Percentiles rank a stretch among this genome's conserved stretches.
Evolutionary conservation across 2,797 vertebrate genomes (phyloP).

Genomic region (Alcedo quadribrachys): DNA sequence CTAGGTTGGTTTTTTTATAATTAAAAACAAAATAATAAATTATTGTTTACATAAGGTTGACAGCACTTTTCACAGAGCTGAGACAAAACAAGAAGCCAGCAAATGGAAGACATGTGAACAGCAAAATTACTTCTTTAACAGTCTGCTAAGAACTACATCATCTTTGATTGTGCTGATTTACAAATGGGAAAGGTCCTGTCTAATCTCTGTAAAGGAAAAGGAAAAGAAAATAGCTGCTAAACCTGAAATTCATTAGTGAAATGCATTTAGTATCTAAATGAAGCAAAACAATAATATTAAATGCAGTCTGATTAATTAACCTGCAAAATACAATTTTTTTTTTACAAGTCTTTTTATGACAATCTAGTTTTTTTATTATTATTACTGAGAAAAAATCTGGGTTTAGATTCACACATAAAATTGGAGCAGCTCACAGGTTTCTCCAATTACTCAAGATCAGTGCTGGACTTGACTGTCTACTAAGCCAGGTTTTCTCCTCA

Average conservation of each 20-base stretch:
- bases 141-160: background rate
- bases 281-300: background rate
- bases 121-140: background rate
- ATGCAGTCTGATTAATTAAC: background rate
- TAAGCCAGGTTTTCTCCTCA: background rate
- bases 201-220: background rate
- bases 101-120: constrained; percentile 21
- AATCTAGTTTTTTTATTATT: background rate
- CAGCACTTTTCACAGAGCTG: background rate
- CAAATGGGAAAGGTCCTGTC: background rate
- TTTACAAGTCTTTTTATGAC: background rate
- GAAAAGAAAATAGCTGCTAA: background rate
- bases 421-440: background rate
- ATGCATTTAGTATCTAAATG: background rate
- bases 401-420: background rate
- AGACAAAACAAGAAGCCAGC: background rate
- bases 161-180: background rate
- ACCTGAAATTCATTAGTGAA: constrained; percentile 3
- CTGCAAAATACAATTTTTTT: background rate
- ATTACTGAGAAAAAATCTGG: background rate
- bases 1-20: background rate
- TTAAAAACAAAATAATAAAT: background rate
- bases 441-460: background rate
- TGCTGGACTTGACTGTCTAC: background rate
- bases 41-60: background rate